Base-by-base conservation (phyloP, 2,797 vertebrate species). In the Cyclopterus lumpus region DNA sequence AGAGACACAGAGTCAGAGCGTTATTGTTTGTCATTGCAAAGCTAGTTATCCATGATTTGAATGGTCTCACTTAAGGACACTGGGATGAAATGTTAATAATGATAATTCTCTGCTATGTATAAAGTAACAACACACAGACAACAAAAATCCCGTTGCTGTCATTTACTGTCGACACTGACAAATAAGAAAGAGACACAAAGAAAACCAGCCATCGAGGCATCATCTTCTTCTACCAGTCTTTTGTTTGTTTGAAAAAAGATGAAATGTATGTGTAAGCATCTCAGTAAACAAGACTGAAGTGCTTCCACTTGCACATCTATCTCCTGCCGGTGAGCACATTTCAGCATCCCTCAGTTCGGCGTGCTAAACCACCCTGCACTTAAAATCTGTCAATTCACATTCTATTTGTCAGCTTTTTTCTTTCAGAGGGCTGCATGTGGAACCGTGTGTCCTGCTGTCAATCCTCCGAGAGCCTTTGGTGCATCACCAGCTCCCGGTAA, bases 381-480 rank as follows among this genome's bases (percentile, higher is more conserved):
- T 74, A 6, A 67, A 75, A 84, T 70, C 60, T 73, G 72, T 71
- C 67, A 67, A n/a, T 82, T 77, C 72, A 66, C 46, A 48, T 8
- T 40, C 57, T 18, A 30, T 12, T 14, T 4, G 46, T 77, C 73
- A 79, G 70, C 77, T 73, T 57, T 75, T 79, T 71, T 49, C 48
- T 44, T 61, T 58, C 16, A 40, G 7, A 34, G 64, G 34, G n/a
- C 70, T 55, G 36, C 73, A 26, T n/a, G 70, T 77, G 68, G 80
- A 75, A 63, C 69, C 59, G 64, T 42, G 57, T 22, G 65, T 59
- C 68, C 60, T 12, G 58, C 78, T 46, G 67, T 68, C 80, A 77
- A 76, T 75, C 81, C 86, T 70, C 60, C 63, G 53, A 74, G 61
- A 80, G 82, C 62, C 51, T 80, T 46, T 62, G 32, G 5, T 71